phyloP scores from a whole-genome alignment of 2,797 vertebrate species.

The Chloroceryle inda region DNA sequence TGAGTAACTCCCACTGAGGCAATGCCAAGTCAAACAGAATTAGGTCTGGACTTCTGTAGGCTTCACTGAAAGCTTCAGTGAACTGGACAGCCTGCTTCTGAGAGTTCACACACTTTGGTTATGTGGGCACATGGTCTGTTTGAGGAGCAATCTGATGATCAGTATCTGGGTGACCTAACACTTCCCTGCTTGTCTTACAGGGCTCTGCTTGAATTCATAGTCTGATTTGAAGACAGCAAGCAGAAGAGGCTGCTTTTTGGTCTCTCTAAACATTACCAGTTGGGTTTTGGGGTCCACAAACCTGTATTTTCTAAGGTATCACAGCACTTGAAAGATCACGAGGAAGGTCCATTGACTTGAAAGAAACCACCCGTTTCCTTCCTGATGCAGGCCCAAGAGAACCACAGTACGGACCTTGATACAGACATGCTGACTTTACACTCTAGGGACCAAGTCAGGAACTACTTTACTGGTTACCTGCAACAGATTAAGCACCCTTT shows the following conservation, averaged over 20 bases:
- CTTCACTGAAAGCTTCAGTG: not conserved
- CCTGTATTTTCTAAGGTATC: not conserved
- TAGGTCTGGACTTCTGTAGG: not conserved
- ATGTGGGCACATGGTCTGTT: fast-evolving
- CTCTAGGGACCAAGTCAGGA: not conserved
- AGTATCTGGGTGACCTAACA: not conserved
- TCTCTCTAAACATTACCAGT: not conserved
- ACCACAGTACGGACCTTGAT: not conserved
- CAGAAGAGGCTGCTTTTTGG: not conserved
- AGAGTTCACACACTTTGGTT: not conserved
- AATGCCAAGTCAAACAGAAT: not conserved
- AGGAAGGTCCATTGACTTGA: not conserved
- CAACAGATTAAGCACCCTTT: not conserved
- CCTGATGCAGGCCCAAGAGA: not conserved
- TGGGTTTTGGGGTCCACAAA: not conserved
- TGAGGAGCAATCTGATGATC: not conserved
- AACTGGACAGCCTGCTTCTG: not conserved
- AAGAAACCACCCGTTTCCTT: not conserved
- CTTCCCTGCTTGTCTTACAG: not conserved
- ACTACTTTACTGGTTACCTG: not conserved
- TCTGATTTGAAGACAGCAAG: not conserved
- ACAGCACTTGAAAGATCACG: not conserved
- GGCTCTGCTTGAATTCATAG: not conserved
- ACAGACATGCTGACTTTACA: not conserved
- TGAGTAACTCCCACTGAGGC: not conserved